Evolutionary conservation across 2,797 vertebrate genomes (phyloP).

Genomic region (Enteromius viviparus): DNA sequence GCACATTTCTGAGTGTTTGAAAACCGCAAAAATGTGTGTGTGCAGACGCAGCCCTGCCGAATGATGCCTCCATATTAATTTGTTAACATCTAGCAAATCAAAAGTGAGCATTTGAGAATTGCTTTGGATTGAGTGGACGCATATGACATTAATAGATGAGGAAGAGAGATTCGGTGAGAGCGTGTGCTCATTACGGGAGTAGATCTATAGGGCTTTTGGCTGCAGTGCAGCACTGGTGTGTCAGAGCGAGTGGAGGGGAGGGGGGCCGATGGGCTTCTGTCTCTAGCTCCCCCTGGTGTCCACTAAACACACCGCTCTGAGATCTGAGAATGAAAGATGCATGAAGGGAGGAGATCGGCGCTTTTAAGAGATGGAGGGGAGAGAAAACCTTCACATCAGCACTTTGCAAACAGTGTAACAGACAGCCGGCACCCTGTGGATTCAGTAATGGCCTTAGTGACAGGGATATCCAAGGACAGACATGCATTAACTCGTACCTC

Average conservation of each 20-base stretch:
- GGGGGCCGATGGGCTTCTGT: not conserved
- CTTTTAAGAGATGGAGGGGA: slow-evolving; percentile 42
- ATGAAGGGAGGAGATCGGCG: slow-evolving; percentile 45
- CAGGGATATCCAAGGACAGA: slow-evolving; percentile 46
- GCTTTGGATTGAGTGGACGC: not conserved
- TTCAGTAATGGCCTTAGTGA: slow-evolving; percentile 48
- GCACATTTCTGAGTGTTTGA: not conserved
- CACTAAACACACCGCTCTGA: not conserved
- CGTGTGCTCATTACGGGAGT: slow-evolving; percentile 40
- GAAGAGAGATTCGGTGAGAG: slow-evolving; percentile 22
- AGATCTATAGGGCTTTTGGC: slow-evolving; percentile 52
- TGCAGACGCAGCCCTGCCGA: not conserved
- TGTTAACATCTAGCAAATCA: slow-evolving; percentile 15
- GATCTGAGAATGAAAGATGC: slow-evolving; percentile 39
- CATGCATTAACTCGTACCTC: slow-evolving; percentile 75
- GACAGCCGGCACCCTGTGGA: slow-evolving; percentile 46
- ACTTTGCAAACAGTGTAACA: slow-evolving; percentile 50
- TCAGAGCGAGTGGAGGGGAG: slow-evolving; percentile 11
- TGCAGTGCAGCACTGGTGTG: slow-evolving; percentile 48
- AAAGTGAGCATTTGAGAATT: slow-evolving; percentile 24
- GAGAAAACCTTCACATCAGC: slow-evolving; percentile 53
- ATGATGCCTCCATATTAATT: not conserved
- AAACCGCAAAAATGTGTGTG: not conserved
- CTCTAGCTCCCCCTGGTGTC: slow-evolving; percentile 38
- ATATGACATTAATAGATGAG: slow-evolving; percentile 32